Conservation (phyloP, 2,113 vertebrate genomes). For the Kryptolebias marmoratus region DNA sequence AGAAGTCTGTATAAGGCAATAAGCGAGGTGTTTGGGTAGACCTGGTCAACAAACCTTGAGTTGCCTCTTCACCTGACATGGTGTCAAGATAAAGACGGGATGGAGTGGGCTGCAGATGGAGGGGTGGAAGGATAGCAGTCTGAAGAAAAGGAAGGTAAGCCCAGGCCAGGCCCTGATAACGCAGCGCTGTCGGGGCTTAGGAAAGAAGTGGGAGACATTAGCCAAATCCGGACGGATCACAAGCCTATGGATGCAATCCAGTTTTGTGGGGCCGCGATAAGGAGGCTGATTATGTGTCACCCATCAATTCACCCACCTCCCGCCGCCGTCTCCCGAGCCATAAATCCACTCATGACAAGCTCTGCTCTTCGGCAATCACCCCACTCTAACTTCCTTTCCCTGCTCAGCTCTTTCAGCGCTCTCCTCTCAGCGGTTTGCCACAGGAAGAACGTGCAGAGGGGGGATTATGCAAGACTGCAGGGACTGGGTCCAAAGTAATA, state of each 20-base stretch:
- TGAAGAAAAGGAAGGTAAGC: slow-evolving; percentile 57
- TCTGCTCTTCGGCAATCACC: slow-evolving; percentile 57
- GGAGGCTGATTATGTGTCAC: slow-evolving; percentile 76
- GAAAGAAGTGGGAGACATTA: slow-evolving; percentile 72
- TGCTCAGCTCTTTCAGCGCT: slow-evolving; percentile 34
- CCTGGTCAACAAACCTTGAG: slow-evolving; percentile 61
- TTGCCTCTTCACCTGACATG: slow-evolving; percentile 59
- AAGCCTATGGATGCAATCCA: slow-evolving; percentile 80
- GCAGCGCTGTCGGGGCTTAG: slow-evolving; percentile 61
- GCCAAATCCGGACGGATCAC: slow-evolving; percentile 80
- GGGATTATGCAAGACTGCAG: slow-evolving; percentile 62
- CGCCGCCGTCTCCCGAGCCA: slow-evolving; percentile 64
- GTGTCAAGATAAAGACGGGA: slow-evolving; percentile 56
- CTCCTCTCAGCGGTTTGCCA: slow-evolving; percentile 49
- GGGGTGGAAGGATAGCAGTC: slow-evolving; percentile 41
- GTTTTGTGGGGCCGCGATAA: slow-evolving; percentile 82
- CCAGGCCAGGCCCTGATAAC: slow-evolving; percentile 69
- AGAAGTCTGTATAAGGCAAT: slow-evolving; percentile 20
- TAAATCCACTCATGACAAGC: slow-evolving; percentile 73
- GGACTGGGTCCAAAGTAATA: slow-evolving; percentile 41
- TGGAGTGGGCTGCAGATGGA: slow-evolving; percentile 23
- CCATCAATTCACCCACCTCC: slow-evolving; percentile 65
- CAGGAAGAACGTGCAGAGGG: slow-evolving; percentile 50
- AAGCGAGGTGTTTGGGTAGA: slow-evolving; percentile 25
- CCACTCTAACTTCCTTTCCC: slow-evolving; percentile 43